Evolutionary conservation across 2,113 vertebrate species (phyloP), one percentile per base, ranked within the genome.

Genomic region (Gadus macrocephalus): DNA sequence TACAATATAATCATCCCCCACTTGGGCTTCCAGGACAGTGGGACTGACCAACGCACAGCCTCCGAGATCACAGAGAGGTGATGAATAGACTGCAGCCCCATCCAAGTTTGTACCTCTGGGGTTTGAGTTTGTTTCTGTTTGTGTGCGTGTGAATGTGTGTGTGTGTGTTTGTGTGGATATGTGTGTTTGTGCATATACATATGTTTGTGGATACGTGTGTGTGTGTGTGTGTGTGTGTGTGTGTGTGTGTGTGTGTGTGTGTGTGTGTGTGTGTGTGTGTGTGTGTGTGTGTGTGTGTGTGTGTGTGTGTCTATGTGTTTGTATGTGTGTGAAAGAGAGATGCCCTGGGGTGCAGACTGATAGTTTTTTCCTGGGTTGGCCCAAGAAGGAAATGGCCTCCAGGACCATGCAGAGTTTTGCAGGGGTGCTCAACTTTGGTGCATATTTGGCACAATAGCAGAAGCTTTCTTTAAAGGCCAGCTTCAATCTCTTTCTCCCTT

Each of bases 1-100:
- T 8, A 67, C 66, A 49, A 68, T 75, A 75, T 76, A 79, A 83
- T 83, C 74, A 71, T 73, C 66, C 78, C 86, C 80, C 81, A 61
- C 61, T 15, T 1, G 58, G 68, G 67, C 53, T 72, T 79, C 72
- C 59, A 80, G 75, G 78, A 72, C 16, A 12, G 65, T 49, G 53
- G 64, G 53, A 61, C 73, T 56, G 76, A 81, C 81, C 82, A 79
- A 74, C 49, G n/a, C 68, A 65, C 25, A 71, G 69, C 53, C 22
- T 15, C 49, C 71, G 2, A 62, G 67, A 71, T 74, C 69, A 68
- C 65, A 77, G n/a, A 64, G 42, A 74, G 49, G 19, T 53, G 60
- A 63, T 53, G 62, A 62, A 62, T 69, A 49, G 42, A 49, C 68
- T 49, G 20, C 42, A 67, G 25, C 19, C 19, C 31, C 53, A n/a